Conservation (phyloP, 1,140 invertebrate genomes). For the Cryptotermes secundus region DNA sequence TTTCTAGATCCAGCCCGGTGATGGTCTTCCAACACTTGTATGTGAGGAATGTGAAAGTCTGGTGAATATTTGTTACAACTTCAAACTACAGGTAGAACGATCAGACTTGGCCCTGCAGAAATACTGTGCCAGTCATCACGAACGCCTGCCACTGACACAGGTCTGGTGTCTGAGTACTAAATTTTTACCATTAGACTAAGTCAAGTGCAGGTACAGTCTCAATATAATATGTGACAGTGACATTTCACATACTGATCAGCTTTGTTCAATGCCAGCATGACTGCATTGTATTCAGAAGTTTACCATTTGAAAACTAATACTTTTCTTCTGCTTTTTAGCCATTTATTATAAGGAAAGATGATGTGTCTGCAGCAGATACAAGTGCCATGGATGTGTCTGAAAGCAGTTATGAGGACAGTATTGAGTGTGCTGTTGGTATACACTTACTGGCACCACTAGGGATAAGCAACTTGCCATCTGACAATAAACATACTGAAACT, state of each 20-base stretch:
- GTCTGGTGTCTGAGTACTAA: not conserved
- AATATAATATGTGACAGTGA: too few relatives aligned
- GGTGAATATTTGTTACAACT: constrained; percentile 12
- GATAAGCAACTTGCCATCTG: not conserved
- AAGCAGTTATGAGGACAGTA: not conserved
- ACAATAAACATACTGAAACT: not conserved
- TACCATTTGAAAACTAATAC: not conserved
- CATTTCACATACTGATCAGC: too few relatives aligned
- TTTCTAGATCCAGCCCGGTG: not conserved
- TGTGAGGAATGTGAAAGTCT: not conserved
- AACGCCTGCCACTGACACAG: not conserved
- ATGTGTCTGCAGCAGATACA: not conserved
- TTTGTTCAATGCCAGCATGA: too few relatives aligned
- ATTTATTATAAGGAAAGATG: not conserved
- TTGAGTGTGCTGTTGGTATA: not conserved
- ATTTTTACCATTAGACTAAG: too few relatives aligned
- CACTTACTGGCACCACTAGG: not conserved
- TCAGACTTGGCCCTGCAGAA: not conserved
- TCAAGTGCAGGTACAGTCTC: too few relatives aligned
- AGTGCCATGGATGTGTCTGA: not conserved
- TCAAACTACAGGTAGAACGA: not conserved
- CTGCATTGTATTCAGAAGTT: too few relatives aligned
- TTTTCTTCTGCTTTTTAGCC: not conserved
- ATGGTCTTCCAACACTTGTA: not conserved
- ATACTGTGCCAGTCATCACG: not conserved